Base-by-base conservation (phyloP, 2,797 vertebrate genomes). In the Eremophila alpestris region DNA sequence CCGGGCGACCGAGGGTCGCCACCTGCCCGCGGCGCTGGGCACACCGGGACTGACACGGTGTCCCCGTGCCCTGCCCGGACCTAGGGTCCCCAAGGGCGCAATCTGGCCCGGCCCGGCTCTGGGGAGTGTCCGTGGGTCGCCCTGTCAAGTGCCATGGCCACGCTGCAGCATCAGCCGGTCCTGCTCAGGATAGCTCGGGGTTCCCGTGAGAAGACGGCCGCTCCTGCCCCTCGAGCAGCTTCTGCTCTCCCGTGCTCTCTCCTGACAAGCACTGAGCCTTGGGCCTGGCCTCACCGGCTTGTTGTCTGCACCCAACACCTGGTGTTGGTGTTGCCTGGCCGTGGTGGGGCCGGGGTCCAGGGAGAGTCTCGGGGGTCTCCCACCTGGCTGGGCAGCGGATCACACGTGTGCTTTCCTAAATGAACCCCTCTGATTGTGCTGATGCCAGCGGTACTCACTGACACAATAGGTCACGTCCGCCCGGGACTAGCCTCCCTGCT, bases 381-480 rank as follows among this genome's bases (percentile, higher is more conserved):
- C 48, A 9, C 8, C 10, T 5, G 11, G n/a, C 14, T 38, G 71
- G 78, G 60, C 69, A 36, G 65, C 2, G 18, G 27, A 32, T 64
- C 60, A 45, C 60, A 40, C 14, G 19, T 12, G 16, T 43, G 27
- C 38, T 90, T 86, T 86, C 43, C 77, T 80, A 65, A 89, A 70
- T 32, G 83, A 83, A 26, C 43, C 32, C 80, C 65, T 46, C 40
- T 20, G n/a, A 78, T 59, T 82, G 93, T n/a, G 27, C 67, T 93
- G 26, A 17, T 24, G 70, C 92, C n/a, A 22, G 58, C 17, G n/a
- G 32, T 77, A 83, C 79, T 95, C 19, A 18, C 94, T 94, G 85
- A 82, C 93, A 96, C 95, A 95, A 97, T 97, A 95, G 97, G 95
- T 96, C 87, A 27, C 29, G 87, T 94, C 93, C 74, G 94, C 91